Evolutionary conservation across 2,113 vertebrate species (phyloP).

Genomic region (Peromyscus polionotus): DNA sequence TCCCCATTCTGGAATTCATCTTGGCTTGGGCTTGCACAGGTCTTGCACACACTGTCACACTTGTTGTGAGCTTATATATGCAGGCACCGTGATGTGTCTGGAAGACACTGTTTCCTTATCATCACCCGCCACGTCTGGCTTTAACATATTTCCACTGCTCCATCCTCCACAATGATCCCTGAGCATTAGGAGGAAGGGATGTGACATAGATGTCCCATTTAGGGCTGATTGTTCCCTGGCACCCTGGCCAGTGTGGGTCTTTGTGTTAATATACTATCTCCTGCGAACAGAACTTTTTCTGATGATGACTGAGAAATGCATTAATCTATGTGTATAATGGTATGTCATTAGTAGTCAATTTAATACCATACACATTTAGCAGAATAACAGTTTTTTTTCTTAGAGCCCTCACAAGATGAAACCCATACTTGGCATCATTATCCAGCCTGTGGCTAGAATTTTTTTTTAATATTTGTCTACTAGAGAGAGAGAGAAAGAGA

Average conservation of each 20-base stretch:
- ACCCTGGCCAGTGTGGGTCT: not conserved
- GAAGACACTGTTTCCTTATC: not conserved
- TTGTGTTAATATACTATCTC: not conserved
- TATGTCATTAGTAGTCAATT: not conserved
- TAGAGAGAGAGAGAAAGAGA: not conserved
- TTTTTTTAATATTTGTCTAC: not conserved
- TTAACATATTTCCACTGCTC: not conserved
- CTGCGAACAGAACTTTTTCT: not conserved
- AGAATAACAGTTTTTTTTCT: not conserved
- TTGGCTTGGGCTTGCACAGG: not conserved
- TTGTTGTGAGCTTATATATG: not conserved
- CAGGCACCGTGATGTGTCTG: no score
- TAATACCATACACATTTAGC: not conserved
- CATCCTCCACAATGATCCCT: not conserved
- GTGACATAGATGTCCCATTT: not conserved
- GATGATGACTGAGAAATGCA: not conserved
- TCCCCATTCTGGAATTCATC: not conserved
- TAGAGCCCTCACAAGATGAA: not conserved
- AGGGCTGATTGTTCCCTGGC: not conserved
- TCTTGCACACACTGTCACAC: not conserved
- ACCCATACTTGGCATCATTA: not conserved
- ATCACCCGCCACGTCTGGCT: not conserved
- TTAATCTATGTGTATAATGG: not conserved
- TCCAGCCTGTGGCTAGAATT: not conserved
- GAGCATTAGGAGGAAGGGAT: not conserved